Evolutionary conservation across 2,797 vertebrate genomes (phyloP).

Genomic region (Catharus ustulatus): DNA sequence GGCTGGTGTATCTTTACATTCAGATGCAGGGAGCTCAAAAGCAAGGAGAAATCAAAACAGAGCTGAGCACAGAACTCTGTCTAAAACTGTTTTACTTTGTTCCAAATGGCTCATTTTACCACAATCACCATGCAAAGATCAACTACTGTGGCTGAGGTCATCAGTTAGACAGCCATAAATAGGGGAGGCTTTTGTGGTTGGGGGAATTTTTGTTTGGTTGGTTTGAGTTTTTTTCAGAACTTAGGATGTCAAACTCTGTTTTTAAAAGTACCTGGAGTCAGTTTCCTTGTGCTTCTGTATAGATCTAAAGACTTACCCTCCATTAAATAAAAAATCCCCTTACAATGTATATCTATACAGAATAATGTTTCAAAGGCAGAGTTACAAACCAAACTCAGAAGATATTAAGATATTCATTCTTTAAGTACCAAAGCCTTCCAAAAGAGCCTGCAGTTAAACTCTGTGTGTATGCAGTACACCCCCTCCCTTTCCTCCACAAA

Average conservation of each 20-base stretch:
- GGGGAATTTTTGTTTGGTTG: rapidly evolving
- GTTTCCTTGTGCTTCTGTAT: background rate
- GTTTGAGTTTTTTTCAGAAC: background rate
- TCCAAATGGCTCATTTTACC: background rate
- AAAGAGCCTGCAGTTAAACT: background rate
- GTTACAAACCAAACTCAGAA: background rate
- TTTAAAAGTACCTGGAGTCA: background rate
- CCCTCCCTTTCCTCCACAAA: background rate
- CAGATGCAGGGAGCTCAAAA: background rate
- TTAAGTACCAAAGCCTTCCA: background rate
- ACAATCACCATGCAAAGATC: background rate
- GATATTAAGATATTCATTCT: background rate
- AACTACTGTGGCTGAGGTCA: background rate
- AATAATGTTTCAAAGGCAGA: background rate
- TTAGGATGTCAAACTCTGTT: background rate
- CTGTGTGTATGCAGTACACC: background rate
- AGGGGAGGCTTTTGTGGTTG: rapidly evolving
- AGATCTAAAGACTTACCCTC: background rate
- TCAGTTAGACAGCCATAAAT: background rate
- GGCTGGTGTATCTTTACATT: background rate
- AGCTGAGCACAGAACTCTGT: background rate
- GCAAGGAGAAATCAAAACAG: background rate
- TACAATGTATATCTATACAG: background rate
- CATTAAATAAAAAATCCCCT: background rate
- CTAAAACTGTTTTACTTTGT: background rate